phyloP scores from a whole-genome alignment of 2,888 invertebrate species.

The Apodemia zela region DNA sequence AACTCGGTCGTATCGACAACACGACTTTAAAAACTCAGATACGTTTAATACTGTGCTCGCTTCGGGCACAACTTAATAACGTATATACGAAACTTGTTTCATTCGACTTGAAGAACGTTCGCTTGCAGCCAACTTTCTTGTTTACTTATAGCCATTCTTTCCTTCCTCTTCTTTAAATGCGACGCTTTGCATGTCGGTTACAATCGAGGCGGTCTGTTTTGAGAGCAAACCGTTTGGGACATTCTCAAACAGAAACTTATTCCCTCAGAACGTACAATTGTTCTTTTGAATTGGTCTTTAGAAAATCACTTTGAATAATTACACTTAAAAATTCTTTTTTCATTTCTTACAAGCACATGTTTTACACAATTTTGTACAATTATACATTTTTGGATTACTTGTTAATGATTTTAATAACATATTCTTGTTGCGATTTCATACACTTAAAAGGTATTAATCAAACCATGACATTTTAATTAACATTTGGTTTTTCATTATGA shows the following conservation, averaged over 20 bases:
- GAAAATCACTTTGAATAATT: constrained; percentile 43
- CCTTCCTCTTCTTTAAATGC: constrained; percentile 57
- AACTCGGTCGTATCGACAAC: constrained; percentile 53
- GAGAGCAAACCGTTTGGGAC: constrained; percentile 62
- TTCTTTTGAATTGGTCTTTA: constrained; percentile 50
- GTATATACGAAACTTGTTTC: constrained; percentile 66
- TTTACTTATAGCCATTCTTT: constrained; percentile 64
- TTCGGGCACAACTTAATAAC: constrained; percentile 66
- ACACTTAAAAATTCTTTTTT: constrained; percentile 39
- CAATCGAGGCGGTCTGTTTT: constrained; percentile 57
- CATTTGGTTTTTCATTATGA: no score
- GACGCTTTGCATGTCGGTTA: constrained; percentile 64
- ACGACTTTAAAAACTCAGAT: constrained; percentile 66
- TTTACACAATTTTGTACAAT: no score
- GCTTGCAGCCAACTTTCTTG: constrained; percentile 59
- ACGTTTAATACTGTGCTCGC: constrained; percentile 56
- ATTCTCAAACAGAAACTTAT: constrained; percentile 60
- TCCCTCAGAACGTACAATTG: constrained; percentile 54
- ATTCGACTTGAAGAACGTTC: constrained; percentile 49
- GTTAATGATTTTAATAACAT: no score
- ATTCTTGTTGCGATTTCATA: no score
- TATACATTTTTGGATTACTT: no score
- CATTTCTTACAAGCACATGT: no score
- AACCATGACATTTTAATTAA: no score
- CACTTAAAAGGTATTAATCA: no score